Percentiles rank a stretch among this genome's conserved stretches.
Evolutionary conservation across 2,888 invertebrate species (phyloP).

Genomic region (Deroplatys truncata): DNA sequence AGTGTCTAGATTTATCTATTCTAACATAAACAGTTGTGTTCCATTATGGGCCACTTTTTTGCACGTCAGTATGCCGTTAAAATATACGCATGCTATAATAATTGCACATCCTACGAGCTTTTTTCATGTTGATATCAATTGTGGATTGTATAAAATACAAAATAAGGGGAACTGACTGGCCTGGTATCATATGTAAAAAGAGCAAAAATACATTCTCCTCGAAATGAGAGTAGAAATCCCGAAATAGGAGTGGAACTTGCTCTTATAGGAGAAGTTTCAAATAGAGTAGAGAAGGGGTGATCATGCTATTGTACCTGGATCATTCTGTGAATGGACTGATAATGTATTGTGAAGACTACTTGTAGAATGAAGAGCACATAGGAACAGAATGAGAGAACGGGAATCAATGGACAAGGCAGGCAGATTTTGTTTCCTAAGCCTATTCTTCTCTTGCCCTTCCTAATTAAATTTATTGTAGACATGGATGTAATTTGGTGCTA

Average conservation of each 20-base stretch:
- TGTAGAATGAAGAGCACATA: background rate
- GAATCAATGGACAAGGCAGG: background rate
- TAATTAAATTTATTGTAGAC: conserved; percentile 1
- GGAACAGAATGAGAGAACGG: background rate
- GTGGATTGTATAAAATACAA: no score
- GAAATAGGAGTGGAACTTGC: background rate
- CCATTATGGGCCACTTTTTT: no score
- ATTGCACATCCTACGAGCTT: no score
- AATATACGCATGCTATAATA: no score
- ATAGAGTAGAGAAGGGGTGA: background rate
- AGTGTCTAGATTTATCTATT: no score
- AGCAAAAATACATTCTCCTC: background rate
- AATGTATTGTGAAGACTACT: background rate
- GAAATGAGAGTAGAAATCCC: background rate
- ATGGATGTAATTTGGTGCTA: background rate
- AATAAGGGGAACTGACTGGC: no score
- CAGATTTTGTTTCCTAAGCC: background rate
- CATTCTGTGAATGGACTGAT: background rate
- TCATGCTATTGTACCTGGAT: background rate
- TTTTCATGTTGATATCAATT: no score
- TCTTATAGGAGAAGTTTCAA: background rate
- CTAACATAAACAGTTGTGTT: no score
- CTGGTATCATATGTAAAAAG: no score
- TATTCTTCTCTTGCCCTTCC: background rate
- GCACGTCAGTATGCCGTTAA: no score